Evolutionary conservation across 2,113 vertebrate genomes (phyloP).

Genomic region (Burhinus oedicnemus): DNA sequence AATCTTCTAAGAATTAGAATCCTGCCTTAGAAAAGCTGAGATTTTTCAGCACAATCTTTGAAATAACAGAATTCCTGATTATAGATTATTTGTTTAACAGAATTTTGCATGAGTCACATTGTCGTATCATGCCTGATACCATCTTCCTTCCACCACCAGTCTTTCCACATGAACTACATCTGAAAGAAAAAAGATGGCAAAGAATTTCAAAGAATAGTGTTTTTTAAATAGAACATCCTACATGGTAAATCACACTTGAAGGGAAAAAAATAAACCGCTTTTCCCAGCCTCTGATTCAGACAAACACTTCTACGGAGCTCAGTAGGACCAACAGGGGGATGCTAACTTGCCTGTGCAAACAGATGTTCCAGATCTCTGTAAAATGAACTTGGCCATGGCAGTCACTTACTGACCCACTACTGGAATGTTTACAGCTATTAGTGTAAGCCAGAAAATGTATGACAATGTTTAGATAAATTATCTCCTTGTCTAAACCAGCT

Average conservation of each 20-base stretch:
- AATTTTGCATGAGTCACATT: neutral
- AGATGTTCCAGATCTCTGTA: neutral
- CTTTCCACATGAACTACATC: neutral
- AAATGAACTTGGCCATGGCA: neutral
- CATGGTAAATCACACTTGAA: neutral
- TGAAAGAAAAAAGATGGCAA: neutral
- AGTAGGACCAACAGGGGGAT: neutral
- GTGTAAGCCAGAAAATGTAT: neutral
- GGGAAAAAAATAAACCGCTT: neutral
- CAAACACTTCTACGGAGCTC: neutral
- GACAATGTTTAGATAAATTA: neutral
- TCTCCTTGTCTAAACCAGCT: neutral
- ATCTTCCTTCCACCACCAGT: neutral
- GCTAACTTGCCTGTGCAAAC: neutral
- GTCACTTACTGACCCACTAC: neutral
- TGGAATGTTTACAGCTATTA: neutral
- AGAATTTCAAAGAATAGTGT: neutral
- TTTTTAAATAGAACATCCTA: neutral
- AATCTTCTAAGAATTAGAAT: neutral
- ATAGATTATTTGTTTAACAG: neutral
- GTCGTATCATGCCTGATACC: neutral
- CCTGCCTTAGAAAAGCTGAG: neutral
- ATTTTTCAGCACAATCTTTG: neutral
- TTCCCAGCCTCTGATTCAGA: neutral
- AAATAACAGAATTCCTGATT: neutral